These are phyloP conservation scores for Nemapogon koenigi DNA, from an alignment of 2,888 invertebrate species.

Conservation along the genomic window DNA sequence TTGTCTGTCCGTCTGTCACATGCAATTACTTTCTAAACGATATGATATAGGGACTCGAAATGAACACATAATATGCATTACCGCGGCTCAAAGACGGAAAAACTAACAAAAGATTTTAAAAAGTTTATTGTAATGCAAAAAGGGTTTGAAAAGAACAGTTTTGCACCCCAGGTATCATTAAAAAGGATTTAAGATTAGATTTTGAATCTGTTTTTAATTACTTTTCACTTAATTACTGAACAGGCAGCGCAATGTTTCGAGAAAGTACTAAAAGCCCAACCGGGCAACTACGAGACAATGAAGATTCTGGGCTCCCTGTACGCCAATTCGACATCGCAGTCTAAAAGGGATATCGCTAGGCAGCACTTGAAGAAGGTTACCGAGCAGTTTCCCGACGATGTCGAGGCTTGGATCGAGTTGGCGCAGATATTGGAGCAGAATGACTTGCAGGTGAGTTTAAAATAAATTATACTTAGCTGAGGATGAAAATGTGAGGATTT, in stretches of 20 bases:
- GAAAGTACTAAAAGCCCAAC: constrained; percentile 95
- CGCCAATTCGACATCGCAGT: constrained; percentile 87
- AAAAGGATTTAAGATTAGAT: no score
- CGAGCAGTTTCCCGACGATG: constrained; percentile 96
- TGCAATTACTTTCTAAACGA: no score
- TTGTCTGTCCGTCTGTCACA: no score
- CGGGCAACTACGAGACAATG: constrained; percentile 99
- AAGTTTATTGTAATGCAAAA: no score
- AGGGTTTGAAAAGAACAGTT: no score
- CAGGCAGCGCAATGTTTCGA: constrained; percentile 98
- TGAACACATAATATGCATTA: no score
- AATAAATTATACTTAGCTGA: not conserved
- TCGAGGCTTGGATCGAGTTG: constrained; percentile 98
- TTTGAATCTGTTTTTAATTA: no score
- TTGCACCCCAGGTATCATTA: no score
- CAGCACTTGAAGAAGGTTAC: constrained; percentile 94
- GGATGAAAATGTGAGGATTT: not conserved
- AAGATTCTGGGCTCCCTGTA: constrained; percentile 98
- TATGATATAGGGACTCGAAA: no score
- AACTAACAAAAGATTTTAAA: no score
- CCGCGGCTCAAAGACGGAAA: no score
- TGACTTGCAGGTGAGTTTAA: constrained; percentile 71
- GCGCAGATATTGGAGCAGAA: constrained; percentile 97
- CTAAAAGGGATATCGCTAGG: constrained; percentile 91
- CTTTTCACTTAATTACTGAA: no score